Evolutionary conservation across 2,888 invertebrate genomes (phyloP).

Genomic region (Rugalucina vietnamica): DNA sequence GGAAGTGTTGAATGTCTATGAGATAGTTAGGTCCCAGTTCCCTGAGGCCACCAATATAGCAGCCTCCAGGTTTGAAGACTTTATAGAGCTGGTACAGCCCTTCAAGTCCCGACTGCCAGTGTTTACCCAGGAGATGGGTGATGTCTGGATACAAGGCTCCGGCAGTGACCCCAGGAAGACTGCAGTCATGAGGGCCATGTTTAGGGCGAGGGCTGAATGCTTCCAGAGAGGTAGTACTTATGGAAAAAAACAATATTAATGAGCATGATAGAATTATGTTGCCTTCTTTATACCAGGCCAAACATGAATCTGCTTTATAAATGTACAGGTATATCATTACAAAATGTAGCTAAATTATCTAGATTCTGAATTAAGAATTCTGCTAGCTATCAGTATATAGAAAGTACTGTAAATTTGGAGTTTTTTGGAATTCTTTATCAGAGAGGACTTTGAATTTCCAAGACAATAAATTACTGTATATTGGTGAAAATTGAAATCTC

Average conservation of each 20-base stretch:
- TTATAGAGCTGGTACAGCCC: constrained; percentile 59
- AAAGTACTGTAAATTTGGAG: too few relatives aligned
- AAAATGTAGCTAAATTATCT: too few relatives aligned
- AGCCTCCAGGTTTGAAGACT: constrained; percentile 77
- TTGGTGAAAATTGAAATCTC: too few relatives aligned
- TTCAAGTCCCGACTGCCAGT: constrained; percentile 68
- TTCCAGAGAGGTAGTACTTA: constrained; percentile 44
- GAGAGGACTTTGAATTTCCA: too few relatives aligned
- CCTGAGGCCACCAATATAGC: constrained; percentile 71
- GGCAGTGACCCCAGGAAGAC: constrained; percentile 79
- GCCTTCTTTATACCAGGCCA: neutral
- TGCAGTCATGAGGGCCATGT: constrained; percentile 71
- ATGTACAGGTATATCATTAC: too few relatives aligned
- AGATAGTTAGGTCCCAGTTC: constrained; percentile 76
- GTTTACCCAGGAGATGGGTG: constrained; percentile 76
- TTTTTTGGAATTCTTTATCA: too few relatives aligned
- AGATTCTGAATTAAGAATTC: too few relatives aligned
- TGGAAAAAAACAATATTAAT: neutral
- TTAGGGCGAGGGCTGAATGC: constrained; percentile 67
- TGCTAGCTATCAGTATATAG: too few relatives aligned
- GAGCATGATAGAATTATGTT: neutral
- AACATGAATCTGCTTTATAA: too few relatives aligned
- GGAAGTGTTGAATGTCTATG: constrained; percentile 77
- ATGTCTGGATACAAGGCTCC: constrained; percentile 81
- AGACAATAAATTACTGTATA: too few relatives aligned